Evolutionary conservation across 2,113 vertebrate genomes (phyloP).

Genomic region (Cebus imitator): DNA sequence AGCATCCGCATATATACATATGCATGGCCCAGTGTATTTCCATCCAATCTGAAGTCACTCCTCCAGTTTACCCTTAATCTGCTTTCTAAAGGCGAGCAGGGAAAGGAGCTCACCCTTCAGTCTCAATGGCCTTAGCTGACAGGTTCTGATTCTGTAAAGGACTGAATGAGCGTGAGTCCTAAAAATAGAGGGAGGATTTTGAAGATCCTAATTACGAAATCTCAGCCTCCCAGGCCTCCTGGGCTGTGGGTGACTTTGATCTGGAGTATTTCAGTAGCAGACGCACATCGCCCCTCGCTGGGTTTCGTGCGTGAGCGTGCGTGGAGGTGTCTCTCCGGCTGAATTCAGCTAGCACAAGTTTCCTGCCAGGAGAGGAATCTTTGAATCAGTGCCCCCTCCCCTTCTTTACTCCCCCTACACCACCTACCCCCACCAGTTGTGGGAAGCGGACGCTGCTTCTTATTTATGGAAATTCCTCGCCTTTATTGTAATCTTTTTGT

Average conservation of each 20-base stretch:
- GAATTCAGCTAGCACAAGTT: neutral
- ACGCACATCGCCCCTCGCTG: neutral
- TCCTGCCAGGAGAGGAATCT: conserved; percentile 8
- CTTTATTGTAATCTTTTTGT: conserved; percentile 67
- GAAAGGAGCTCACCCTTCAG: neutral
- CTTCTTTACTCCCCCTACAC: neutral
- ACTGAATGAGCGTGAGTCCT: conserved; percentile 30
- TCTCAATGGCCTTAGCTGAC: conserved; percentile 17
- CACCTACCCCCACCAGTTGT: neutral
- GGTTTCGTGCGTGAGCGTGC: neutral
- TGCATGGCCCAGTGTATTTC: neutral
- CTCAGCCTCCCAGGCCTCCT: neutral
- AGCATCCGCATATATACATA: neutral
- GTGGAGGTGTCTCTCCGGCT: conserved; percentile 4
- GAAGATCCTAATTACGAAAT: neutral
- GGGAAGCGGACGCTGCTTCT: conserved; percentile 24
- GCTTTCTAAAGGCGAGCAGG: neutral
- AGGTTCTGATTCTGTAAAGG: conserved; percentile 50
- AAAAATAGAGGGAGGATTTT: conserved; percentile 47
- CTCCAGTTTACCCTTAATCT: neutral
- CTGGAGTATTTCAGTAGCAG: neutral
- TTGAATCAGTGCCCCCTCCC: neutral
- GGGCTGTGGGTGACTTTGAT: neutral
- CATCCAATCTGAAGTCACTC: neutral
- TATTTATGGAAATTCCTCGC: conserved; percentile 63